Evolutionary conservation across 2,113 vertebrate genomes (phyloP), one percentile per base, ranked within the genome.

Genomic region (Microtus oregoni): DNA sequence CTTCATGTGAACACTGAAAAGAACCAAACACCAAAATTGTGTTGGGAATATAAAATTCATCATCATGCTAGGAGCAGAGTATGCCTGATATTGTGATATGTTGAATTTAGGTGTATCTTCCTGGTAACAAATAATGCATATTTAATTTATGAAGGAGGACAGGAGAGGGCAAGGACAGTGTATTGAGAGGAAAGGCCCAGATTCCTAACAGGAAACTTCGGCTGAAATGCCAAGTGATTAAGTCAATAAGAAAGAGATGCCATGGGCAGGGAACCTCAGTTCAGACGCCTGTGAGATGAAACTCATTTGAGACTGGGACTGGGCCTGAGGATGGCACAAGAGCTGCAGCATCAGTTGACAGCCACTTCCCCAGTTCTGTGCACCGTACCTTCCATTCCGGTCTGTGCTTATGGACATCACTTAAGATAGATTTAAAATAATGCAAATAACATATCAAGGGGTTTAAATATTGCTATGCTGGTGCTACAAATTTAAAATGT

Each of bases 241-340:
- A 76, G 70, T 12, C 1, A 20, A 0, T 10, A 52, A 65, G 58
- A 65, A 14, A 32, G 5, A 65, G 26, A 30, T 28, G 8, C 1
- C 14, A 86, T 15, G 38, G 30, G 14, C 5, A 19, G 32, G 24
- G 44, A 72, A 35, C 44, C 55, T 41, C 58, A 0, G 0, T 3
- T 4, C 20, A 70, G 14, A 4, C 10, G 76, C 30, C 50, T 61
- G 12, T 1, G 30, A 6, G 13, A 76, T 17, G 55, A 24, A 38
- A 26, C 35, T 0, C 15, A 14, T 86, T 3, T 5, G 65, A 5
- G 30, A 0, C 1, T 26, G 2, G 35, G 2, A 4, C 32, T 38
- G 8, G 4, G 35, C 10, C 10, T 9, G 11, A 30, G 26, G 50
- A 0, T 0, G 11, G 19, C 17, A 4, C 17, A 35, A 17, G 22